phyloP scores from a whole-genome alignment of 2,797 vertebrate genomes.

The Paramormyrops hopkinsi region DNA sequence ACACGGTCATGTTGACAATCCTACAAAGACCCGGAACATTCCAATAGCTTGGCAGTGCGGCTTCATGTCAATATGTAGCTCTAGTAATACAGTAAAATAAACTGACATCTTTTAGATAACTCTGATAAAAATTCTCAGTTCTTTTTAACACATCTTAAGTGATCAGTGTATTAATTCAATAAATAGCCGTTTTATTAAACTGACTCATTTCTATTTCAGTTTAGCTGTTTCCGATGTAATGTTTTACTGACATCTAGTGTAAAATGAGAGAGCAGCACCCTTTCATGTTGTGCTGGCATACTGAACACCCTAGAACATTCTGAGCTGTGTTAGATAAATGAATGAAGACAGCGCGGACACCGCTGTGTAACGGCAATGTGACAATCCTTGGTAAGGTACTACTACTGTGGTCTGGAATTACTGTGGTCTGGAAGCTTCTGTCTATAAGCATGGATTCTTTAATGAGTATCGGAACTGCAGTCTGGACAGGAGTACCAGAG shows the following conservation, averaged over 20 bases:
- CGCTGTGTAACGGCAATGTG: not conserved
- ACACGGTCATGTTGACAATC: not conserved
- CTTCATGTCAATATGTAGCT: not conserved
- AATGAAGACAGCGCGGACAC: not conserved
- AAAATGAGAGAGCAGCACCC: not conserved
- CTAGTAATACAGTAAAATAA: not conserved
- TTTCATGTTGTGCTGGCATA: not conserved
- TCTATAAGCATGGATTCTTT: not conserved
- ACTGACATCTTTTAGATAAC: not conserved
- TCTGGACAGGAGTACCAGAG: not conserved
- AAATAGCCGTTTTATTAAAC: not conserved
- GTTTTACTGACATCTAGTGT: constrained; percentile 20
- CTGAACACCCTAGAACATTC: not conserved
- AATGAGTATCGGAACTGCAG: not conserved
- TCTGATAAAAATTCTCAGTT: not conserved
- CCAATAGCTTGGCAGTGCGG: not conserved
- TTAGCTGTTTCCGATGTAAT: not conserved
- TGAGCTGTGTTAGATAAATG: not conserved
- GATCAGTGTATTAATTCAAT: not conserved
- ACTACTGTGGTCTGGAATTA: not conserved
- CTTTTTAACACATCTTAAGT: not conserved
- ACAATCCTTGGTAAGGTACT: not conserved
- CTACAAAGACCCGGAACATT: not conserved
- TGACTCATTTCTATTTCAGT: not conserved
- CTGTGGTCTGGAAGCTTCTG: not conserved